Percentiles rank a stretch among this genome's conserved stretches.
phyloP scores from a whole-genome alignment of 2,888 invertebrate genomes.

The Lysandra bellargus region DNA sequence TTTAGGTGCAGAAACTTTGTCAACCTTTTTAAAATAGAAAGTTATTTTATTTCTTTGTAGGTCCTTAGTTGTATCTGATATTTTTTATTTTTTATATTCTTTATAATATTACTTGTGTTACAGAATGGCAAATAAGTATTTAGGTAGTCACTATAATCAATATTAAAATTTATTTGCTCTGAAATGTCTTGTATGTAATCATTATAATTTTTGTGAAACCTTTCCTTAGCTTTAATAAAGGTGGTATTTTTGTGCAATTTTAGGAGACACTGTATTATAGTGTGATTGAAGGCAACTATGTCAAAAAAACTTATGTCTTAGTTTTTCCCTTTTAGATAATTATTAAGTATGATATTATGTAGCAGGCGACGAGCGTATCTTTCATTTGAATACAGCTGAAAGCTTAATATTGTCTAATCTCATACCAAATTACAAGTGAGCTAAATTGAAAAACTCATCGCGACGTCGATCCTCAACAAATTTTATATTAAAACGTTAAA shows the following conservation, averaged over 20 bases:
- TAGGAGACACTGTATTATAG: too few relatives aligned
- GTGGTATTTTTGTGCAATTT: too few relatives aligned
- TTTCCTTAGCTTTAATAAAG: neutral
- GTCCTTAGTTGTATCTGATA: too few relatives aligned
- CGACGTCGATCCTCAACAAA: neutral
- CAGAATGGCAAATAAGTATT: neutral
- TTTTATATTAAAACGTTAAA: constrained; percentile 7
- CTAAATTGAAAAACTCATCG: constrained; percentile 10
- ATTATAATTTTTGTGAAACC: too few relatives aligned
- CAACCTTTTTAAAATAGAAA: too few relatives aligned
- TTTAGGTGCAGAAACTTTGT: too few relatives aligned
- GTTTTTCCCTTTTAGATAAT: neutral
- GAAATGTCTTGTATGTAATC: too few relatives aligned
- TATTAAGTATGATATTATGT: neutral
- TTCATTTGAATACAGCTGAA: neutral
- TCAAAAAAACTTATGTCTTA: too few relatives aligned
- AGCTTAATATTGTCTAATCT: constrained; percentile 9
- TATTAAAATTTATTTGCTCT: too few relatives aligned
- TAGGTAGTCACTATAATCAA: neutral
- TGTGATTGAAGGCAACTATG: too few relatives aligned
- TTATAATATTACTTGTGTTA: neutral
- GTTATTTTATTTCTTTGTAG: too few relatives aligned
- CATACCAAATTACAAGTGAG: neutral
- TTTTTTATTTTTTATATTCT: neutral
- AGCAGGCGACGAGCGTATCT: neutral